Base-by-base conservation (phyloP, 1,140 invertebrate genomes). In the Cydia amplana region DNA sequence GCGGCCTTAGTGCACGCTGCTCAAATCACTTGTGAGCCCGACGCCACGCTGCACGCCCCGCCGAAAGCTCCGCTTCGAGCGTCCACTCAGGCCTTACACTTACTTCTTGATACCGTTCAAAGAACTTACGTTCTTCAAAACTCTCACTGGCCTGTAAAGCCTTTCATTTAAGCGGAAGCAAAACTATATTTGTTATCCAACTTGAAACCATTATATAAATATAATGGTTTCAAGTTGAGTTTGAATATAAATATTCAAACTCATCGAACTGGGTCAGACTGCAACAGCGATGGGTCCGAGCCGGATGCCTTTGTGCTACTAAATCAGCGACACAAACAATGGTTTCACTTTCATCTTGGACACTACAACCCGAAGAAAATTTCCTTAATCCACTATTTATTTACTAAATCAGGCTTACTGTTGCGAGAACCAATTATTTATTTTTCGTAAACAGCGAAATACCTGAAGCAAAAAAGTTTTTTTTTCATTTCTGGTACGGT, bases 301-400 rank as follows among this genome's bases (percentile, higher is more conserved):
- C 55, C 55, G 55, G 55, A 60, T 60, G 55, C 20, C 55, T 60
- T 60, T 60, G 55, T 60, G 55, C 18, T 12, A 60, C 55, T 60
- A 60, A 60, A 60, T 70, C 36, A 36, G 25, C n/a, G 36, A 36
- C 36, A 70, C 25, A 43, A 70, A 70, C 65, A 43, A 70, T 36
- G 25, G 14, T 36, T 32, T 36, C 65, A 18, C 65, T 36, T 70
- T 32, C 14, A 70, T 36, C 25, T 70, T 36, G 25, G 65, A 70
- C 36, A 32, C 16, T 20, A 1, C 18, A 43, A 70, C 23, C 28
- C 7, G 1, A 7, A 70, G 9, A 2, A 70, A 12, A 70, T 36
- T 36, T 36, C 18, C 36, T 60, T 60, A 60, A 23, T 9, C 20
- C 18, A 20, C 55, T 60, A 60, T 60, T 23, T 60, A 60, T 60